Conservation (phyloP, 2,888 invertebrate genomes). For the Lobophora halterata region DNA sequence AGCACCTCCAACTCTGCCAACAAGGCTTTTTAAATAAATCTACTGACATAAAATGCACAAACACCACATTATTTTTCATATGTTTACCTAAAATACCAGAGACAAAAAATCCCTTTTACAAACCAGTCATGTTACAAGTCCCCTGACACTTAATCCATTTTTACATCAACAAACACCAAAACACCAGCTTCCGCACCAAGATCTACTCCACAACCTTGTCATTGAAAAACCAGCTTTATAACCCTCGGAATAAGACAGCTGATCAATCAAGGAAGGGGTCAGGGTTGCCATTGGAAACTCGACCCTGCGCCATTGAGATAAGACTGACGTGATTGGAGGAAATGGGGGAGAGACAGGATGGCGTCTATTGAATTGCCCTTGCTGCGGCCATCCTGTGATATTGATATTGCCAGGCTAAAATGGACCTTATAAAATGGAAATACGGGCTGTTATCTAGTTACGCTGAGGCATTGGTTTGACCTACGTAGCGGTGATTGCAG, state of each 20-base stretch:
- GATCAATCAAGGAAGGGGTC: constrained; percentile 28
- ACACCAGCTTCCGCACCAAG: no score
- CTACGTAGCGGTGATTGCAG: no score
- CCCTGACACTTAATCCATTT: no score
- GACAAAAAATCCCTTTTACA: no score
- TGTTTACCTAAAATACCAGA: no score
- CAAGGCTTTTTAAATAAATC: no score
- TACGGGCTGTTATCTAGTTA: constrained; percentile 6
- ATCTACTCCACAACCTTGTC: background rate
- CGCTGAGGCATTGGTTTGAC: background rate
- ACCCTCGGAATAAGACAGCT: background rate
- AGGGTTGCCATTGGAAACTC: constrained; percentile 24
- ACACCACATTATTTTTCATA: no score
- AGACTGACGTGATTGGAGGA: constrained; percentile 40
- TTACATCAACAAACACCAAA: no score
- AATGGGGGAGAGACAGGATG: constrained; percentile 65
- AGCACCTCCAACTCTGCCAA: no score
- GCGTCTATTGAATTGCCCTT: constrained; percentile 70
- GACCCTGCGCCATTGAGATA: constrained; percentile 32
- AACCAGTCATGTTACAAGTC: no score
- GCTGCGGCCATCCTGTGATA: constrained; percentile 57
- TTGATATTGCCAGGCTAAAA: constrained; percentile 26
- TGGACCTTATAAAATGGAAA: constrained; percentile 8
- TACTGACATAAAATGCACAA: no score
- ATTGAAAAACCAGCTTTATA: constrained; percentile 16